Evolutionary conservation across 2,113 vertebrate genomes (phyloP), one percentile per base, ranked within the genome.

Genomic region (Nestor notabilis): DNA sequence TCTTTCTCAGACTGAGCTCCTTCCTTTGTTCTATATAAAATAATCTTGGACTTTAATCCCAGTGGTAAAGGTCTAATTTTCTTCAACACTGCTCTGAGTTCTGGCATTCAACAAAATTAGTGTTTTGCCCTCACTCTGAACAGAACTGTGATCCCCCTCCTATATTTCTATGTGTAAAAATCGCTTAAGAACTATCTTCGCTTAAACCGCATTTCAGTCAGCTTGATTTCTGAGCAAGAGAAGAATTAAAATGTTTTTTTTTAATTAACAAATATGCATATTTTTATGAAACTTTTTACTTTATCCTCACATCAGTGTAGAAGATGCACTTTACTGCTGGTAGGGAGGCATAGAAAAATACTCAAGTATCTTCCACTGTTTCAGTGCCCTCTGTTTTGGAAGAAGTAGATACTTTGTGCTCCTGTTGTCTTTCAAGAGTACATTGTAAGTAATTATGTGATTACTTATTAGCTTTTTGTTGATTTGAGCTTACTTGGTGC

Each of bases 381-480:
- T 83, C n/a, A 16, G 6, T 77, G 74, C 15, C 47, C 24, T 60
- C 31, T 81, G 9, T 78, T 95, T 92, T 86, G 52, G 64, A 89
- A 92, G 21, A n/a, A 75, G 12, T 8, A 86, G 23, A 60, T 82
- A 65, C 13, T 95, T 91, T 49, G n/a, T 87, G 23, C 11, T 90
- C 18, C 25, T 85, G 70, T 94, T 79, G 25, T 76, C 52, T 84
- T 93, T 95, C 65, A 83, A 88, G 92, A 89, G 37, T 74, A 18
- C 31, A 49, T 72, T 41, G 13, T 49, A 71, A 31, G 41, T 49
- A 95, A 95, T 87, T 92, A 82, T 56, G 46, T 94, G 83, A 89
- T 95, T 92, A 58, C 56, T 94, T 94, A 92, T 66, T 85, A 87
- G 65, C 53, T 94, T 95, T 93, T 87, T 87, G 74, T 93, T 95